A percentile compares a stretch with the other conserved stretches of the same genome.
Conservation (phyloP, 2,888 invertebrate genomes). For the Tetranychus truncatus region DNA sequence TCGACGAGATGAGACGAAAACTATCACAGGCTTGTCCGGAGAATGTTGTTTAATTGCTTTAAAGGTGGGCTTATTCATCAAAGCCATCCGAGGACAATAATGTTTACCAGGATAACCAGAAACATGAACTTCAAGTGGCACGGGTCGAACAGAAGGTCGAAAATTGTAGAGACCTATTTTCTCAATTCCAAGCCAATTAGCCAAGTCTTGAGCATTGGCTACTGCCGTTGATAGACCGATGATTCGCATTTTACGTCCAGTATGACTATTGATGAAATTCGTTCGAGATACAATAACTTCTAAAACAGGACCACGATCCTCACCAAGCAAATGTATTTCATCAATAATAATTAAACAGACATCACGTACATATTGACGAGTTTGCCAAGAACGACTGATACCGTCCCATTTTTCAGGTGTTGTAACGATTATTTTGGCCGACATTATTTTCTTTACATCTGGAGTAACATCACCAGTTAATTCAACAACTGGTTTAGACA, state of each 20-base stretch:
- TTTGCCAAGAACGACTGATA: conserved; percentile 93
- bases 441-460: conserved; percentile 59
- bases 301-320: conserved; percentile 45
- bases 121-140: conserved; percentile 82
- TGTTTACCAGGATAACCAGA: conserved; percentile 91
- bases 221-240: conserved; percentile 91
- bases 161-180: conserved; percentile 85
- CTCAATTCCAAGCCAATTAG: conserved; percentile 78
- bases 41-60: conserved; percentile 82
- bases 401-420: conserved; percentile 99
- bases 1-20: conserved; percentile 86
- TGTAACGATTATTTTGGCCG: conserved; percentile 81
- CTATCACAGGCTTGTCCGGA: conserved; percentile 67
- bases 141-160: conserved; percentile 88
- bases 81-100: conserved; percentile 96
- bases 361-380: conserved; percentile 67
- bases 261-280: conserved; percentile 69
- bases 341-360: conserved; percentile 87
- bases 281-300: conserved; percentile 96
- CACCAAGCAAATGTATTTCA: conserved; percentile 83
- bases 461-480: conserved; percentile 76
- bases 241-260: conserved; percentile 59
- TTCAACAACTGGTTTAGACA: conserved; percentile 73
- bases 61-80: conserved; percentile 96
- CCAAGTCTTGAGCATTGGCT: conserved; percentile 89